Evolutionary conservation across 2,797 vertebrate genomes (phyloP).

Genomic region (Crocodylus rhombifer): DNA sequence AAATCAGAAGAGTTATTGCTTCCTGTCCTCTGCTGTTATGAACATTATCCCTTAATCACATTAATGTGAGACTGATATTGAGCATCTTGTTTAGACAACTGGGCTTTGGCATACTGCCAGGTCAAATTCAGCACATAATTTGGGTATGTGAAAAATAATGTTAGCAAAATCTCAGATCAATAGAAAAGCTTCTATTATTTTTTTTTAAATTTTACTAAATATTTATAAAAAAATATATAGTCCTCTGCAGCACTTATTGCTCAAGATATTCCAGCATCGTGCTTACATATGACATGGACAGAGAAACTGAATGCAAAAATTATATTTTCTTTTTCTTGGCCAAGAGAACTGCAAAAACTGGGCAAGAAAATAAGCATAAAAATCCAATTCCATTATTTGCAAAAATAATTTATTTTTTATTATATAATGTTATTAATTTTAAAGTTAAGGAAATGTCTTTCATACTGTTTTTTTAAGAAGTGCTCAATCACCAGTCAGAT

Average conservation of each 20-base stretch:
- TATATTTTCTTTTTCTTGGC: not conserved
- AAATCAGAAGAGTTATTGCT: not conserved
- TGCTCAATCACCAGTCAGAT: not conserved
- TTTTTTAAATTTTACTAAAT: not conserved
- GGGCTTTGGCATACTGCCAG: not conserved
- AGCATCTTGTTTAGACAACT: not conserved
- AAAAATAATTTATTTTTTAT: not conserved
- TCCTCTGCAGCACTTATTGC: not conserved
- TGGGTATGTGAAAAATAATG: not conserved
- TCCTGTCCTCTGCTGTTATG: not conserved
- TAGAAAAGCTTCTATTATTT: not conserved
- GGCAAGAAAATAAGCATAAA: not conserved
- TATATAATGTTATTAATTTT: not conserved
- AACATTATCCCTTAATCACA: not conserved
- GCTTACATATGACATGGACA: not conserved
- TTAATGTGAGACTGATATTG: not conserved
- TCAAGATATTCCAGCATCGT: fast-evolving
- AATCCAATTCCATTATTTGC: not conserved
- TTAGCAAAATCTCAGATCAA: not conserved
- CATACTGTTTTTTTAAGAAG: not conserved
- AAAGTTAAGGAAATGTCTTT: not conserved
- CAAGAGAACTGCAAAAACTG: not conserved
- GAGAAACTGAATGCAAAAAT: not conserved
- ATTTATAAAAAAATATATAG: not conserved
- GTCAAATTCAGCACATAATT: not conserved